Conservation (phyloP, 2,888 invertebrate species). For the Drosophila sordidapex region DNA sequence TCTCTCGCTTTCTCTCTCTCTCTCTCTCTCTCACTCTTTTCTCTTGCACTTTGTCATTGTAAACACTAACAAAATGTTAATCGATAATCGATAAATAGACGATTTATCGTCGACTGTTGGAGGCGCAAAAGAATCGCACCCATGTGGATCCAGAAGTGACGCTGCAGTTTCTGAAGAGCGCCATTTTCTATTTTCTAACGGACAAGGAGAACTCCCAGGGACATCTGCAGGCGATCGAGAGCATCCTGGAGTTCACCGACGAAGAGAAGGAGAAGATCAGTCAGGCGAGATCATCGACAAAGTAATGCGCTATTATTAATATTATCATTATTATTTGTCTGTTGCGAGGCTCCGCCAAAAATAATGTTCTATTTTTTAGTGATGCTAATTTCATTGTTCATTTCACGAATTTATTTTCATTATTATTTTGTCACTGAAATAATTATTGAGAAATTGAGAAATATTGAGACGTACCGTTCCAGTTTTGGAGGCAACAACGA, state of each 20-base stretch:
- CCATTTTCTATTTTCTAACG: slow-evolving; percentile 95
- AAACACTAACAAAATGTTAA: slow-evolving; percentile 18
- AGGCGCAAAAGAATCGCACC: slow-evolving; percentile 90
- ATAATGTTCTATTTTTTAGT: slow-evolving; percentile 70
- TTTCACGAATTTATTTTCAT: slow-evolving; percentile 72
- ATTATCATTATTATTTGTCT: slow-evolving; percentile 1
- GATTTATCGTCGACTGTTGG: slow-evolving; percentile 93
- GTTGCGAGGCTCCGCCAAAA: slow-evolving; percentile 44
- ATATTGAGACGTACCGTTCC: slow-evolving; percentile 46
- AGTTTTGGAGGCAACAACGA: slow-evolving; percentile 32
- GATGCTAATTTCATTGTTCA: slow-evolving; percentile 67
- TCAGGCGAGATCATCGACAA: slow-evolving; percentile 87
- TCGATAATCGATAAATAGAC: slow-evolving; percentile 86
- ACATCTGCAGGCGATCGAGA: slow-evolving; percentile 94
- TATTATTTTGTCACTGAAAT: slow-evolving; percentile 80
- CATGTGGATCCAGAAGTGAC: slow-evolving; percentile 96
- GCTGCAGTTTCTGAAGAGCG: slow-evolving; percentile 95
- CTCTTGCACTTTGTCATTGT: not conserved
- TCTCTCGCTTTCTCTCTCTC: slow-evolving; percentile 22
- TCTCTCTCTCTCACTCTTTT: slow-evolving; percentile 45
- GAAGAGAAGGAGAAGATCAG: slow-evolving; percentile 92
- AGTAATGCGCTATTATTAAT: slow-evolving; percentile 66
- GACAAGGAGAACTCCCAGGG: slow-evolving; percentile 95
- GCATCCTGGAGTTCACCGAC: slow-evolving; percentile 94
- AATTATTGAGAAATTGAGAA: slow-evolving; percentile 76